Conservation (phyloP, 1,140 invertebrate species). For the Hypothenemus hampei region DNA sequence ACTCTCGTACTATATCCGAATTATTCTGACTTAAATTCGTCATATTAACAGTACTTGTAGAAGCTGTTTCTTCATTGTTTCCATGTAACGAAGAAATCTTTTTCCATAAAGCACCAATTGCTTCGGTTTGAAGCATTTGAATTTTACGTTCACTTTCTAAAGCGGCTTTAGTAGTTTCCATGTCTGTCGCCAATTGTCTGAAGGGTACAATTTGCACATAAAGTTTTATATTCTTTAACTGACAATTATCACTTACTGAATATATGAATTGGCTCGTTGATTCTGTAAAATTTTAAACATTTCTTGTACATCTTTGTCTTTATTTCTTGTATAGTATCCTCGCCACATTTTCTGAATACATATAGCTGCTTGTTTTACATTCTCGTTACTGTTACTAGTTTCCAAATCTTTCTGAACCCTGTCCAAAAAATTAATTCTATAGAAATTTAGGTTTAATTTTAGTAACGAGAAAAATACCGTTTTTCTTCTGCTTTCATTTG, state of each 20-base stretch:
- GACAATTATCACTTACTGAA: conserved; percentile 59
- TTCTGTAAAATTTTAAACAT: conserved; percentile 73
- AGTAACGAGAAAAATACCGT: conserved; percentile 6
- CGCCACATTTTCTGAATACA: conserved; percentile 86
- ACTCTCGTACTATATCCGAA: conserved; percentile 45
- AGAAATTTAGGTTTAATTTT: neutral
- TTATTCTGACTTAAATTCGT: conserved; percentile 34
- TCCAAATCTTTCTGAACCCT: conserved; percentile 49
- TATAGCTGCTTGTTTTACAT: conserved; percentile 54
- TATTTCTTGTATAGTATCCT: conserved; percentile 75
- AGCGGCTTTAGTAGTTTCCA: conserved; percentile 74
- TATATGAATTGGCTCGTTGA: conserved; percentile 77
- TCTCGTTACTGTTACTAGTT: conserved; percentile 39
- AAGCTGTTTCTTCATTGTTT: conserved; percentile 15
- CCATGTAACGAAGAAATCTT: conserved; percentile 70
- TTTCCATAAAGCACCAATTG: conserved; percentile 84
- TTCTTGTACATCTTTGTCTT: conserved; percentile 67
- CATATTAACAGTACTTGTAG: conserved; percentile 26
- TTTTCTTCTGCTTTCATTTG: conserved; percentile 52
- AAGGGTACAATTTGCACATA: conserved; percentile 24
- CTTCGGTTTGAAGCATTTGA: conserved; percentile 83
- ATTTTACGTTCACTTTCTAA: conserved; percentile 81
- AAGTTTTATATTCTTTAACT: neutral
- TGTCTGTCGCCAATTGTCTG: conserved; percentile 72
- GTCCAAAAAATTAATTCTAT: neutral